Base-by-base conservation (phyloP, 2,797 vertebrate species). In the Enteromius mattozi region DNA sequence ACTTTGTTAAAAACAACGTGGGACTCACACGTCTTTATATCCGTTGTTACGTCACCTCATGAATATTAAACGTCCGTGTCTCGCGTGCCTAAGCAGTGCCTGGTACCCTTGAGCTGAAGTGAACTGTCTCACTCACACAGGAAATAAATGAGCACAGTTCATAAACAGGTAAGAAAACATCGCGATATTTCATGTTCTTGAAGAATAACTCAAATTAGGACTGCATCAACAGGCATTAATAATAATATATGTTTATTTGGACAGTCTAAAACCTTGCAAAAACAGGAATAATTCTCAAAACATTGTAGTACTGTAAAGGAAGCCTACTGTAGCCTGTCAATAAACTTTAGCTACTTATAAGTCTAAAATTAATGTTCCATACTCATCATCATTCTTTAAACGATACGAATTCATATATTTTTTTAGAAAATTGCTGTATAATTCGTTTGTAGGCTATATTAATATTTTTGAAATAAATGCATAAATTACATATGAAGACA, bases 81-180 rank as follows among this genome's bases (percentile, higher is more conserved):
- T 81, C 84, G 72, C 74, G 68, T 63, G 75, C 35, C 59, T 88
- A 72, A 86, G 89, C 91, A 89, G 91, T 90, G 90, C 90, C 92
- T 90, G 90, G 91, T 83, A 86, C 85, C 51, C 49, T 56, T 21
- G 19, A 68, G 72, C 21, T 40, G 54, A 71, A 24, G 68, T 3
- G 27, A 45, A 21, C 30, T 14, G 51, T 72, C 69, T 49, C 16
- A 33, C 54, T 24, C n/a, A 30, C 66, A 59, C 24, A 16, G 37
- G 49, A 45, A 30, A 61, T 49, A 75, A 24, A 74, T 63, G 19
- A 74, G 16, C 40, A 13, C 45, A 68, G 42, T 33, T 45, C 8
- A 59, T 6, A 68, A 17, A 21, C 49, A 65, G 81, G 81, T 86
- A 80, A 80, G 81, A 75, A 37, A 77, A 37, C 9, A 49, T 80